Evolutionary conservation across 1,140 invertebrate genomes (phyloP).

Genomic region (Heliconius himera): DNA sequence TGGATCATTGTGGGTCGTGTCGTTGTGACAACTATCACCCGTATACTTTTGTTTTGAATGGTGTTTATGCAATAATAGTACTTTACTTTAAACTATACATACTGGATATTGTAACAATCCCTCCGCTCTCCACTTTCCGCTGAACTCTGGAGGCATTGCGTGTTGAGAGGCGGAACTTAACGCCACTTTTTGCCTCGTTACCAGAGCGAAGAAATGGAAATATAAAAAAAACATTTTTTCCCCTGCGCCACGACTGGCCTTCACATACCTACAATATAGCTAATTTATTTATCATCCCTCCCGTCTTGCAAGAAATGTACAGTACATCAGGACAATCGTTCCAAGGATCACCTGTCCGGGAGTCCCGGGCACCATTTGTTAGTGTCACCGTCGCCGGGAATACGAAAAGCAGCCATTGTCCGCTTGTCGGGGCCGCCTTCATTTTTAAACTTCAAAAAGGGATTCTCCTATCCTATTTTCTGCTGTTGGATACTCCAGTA

Average conservation of each 20-base stretch:
- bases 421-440: conserved; percentile 33
- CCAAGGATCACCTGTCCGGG: conserved; percentile 31
- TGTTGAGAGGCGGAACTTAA: no score
- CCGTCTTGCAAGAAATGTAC: conserved; percentile 15
- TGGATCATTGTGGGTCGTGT: no score
- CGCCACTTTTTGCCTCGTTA: no score
- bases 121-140: no score
- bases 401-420: conserved; percentile 35
- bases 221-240: no score
- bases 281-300: conserved; percentile 8
- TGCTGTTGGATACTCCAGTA: not conserved
- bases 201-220: no score
- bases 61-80: no score
- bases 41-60: not conserved
- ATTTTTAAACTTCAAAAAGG: conserved; percentile 39
- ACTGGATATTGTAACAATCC: no score
- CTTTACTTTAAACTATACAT: no score
- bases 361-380: conserved; percentile 30
- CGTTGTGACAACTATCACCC: not conserved
- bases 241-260: no score
- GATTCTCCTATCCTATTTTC: conserved; percentile 33
- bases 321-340: conserved; percentile 19
- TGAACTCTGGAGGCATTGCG: no score
- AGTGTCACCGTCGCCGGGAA: conserved; percentile 25
- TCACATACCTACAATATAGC: not conserved